phyloP scores from a whole-genome alignment of 2,797 vertebrate genomes.

The Lagocephalus sceleratus region DNA sequence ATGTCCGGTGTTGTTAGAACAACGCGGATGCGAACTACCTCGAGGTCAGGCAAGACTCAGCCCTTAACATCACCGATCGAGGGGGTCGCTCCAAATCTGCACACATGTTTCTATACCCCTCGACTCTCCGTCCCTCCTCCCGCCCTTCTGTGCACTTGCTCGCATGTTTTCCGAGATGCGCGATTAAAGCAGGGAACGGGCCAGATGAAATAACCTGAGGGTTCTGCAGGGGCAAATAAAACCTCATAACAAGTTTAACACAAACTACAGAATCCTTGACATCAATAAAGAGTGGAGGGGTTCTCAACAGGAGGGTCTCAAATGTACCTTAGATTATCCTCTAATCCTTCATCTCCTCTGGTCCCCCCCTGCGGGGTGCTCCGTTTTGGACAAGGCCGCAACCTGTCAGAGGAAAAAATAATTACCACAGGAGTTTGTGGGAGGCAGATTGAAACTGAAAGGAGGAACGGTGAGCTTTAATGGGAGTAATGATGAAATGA shows the following conservation, averaged over 20 bases:
- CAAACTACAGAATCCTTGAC: constrained; percentile 41
- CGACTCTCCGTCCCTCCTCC: constrained; percentile 11
- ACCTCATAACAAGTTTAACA: constrained; percentile 28
- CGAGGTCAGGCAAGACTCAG: constrained; percentile 37
- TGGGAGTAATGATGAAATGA: constrained; percentile 4
- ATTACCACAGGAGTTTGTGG: constrained; percentile 3
- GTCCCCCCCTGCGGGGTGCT: constrained; percentile 15
- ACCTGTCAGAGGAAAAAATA: constrained; percentile 28
- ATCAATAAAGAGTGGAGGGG: constrained; percentile 17
- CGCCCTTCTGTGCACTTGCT: constrained; percentile 21
- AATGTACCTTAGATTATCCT: constrained; percentile 67
- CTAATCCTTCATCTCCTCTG: constrained; percentile 63
- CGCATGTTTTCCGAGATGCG: constrained; percentile 31
- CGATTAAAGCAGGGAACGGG: not conserved
- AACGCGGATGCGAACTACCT: constrained; percentile 25
- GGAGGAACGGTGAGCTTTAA: constrained; percentile 5
- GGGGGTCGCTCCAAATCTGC: constrained; percentile 27
- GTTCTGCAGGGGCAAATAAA: too few species aligned
- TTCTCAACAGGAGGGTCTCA: constrained; percentile 44
- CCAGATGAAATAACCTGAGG: not conserved
- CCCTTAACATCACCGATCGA: constrained; percentile 51
- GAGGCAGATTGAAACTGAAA: not conserved
- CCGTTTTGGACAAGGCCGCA: constrained; percentile 19
- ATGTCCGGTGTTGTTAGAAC: constrained; percentile 35
- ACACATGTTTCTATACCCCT: constrained; percentile 17